phyloP scores from a whole-genome alignment of 2,113 vertebrate genomes.

The Stercorarius parasiticus region DNA sequence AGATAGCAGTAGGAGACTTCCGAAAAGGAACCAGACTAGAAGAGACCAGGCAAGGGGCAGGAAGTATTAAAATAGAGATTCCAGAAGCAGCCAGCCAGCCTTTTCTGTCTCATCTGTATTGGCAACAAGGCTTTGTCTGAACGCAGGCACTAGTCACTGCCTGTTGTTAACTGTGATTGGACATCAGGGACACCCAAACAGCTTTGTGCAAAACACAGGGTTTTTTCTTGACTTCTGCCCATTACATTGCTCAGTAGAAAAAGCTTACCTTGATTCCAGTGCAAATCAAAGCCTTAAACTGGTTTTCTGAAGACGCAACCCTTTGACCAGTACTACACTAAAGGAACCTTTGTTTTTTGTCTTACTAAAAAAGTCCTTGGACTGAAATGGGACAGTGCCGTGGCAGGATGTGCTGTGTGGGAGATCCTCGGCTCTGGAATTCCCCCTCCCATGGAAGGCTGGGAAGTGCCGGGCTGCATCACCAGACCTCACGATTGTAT shows the following conservation, averaged over 20 bases:
- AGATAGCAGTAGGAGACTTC: not conserved
- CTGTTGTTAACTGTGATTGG: fast-evolving
- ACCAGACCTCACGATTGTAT: not conserved
- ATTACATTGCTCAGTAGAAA: fast-evolving
- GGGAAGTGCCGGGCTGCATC: not conserved
- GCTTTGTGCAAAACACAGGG: not conserved
- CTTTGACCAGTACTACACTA: not conserved
- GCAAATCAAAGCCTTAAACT: not conserved
- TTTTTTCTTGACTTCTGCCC: not conserved
- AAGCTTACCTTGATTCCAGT: not conserved
- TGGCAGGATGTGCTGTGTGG: not conserved
- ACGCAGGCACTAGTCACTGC: fast-evolving
- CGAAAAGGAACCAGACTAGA: not conserved
- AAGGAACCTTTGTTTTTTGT: not conserved
- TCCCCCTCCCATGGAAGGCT: not conserved
- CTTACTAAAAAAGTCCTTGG: not conserved
- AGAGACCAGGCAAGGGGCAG: not conserved
- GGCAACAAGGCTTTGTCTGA: not conserved
- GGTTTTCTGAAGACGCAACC: not conserved
- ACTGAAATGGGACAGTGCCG: fast-evolving
- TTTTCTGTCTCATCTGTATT: not conserved
- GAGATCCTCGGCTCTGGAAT: not conserved
- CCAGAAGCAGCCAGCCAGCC: not conserved
- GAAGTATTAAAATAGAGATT: not conserved
- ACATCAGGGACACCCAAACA: not conserved